Evolutionary conservation across 2,888 invertebrate species (phyloP).

Genomic region (Mythimna impura): DNA sequence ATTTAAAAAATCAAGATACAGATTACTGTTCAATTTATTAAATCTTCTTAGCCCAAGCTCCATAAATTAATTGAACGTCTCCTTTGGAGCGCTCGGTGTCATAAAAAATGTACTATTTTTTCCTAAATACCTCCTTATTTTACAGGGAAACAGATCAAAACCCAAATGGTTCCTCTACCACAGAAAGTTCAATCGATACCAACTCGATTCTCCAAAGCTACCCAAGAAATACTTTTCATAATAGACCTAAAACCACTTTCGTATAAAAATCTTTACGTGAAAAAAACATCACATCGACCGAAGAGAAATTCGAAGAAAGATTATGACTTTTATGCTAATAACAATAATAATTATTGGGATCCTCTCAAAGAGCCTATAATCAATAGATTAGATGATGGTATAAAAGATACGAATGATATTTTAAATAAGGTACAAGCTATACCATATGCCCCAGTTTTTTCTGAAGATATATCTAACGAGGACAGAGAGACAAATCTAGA

Average conservation of each 20-base stretch:
- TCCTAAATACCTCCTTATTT: constrained; percentile 8
- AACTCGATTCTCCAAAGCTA: constrained; percentile 91
- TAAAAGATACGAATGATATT: constrained; percentile 24
- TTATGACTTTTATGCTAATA: constrained; percentile 61
- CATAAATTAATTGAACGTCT: too few species aligned
- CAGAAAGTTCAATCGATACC: constrained; percentile 88
- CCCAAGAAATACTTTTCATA: constrained; percentile 93
- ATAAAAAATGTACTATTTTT: too few species aligned
- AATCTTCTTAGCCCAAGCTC: too few species aligned
- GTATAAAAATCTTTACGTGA: constrained; percentile 91
- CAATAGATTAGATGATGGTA: constrained; percentile 10
- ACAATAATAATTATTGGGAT: constrained; percentile 34
- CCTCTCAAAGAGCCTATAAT: constrained; percentile 44
- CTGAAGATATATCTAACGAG: constrained; percentile 15
- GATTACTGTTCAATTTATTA: too few species aligned
- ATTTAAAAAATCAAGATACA: too few species aligned
- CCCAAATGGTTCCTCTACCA: constrained; percentile 92
- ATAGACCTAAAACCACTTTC: constrained; percentile 92
- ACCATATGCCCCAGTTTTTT: constrained; percentile 48
- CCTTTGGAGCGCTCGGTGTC: too few species aligned
- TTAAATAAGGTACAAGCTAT: constrained; percentile 16
- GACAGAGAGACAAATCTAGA: constrained; percentile 64
- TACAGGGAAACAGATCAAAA: constrained; percentile 89
- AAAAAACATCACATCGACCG: constrained; percentile 56
- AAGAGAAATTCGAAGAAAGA: constrained; percentile 66